Conservation (phyloP, 2,113 vertebrate species). For the Scalopus aquaticus region DNA sequence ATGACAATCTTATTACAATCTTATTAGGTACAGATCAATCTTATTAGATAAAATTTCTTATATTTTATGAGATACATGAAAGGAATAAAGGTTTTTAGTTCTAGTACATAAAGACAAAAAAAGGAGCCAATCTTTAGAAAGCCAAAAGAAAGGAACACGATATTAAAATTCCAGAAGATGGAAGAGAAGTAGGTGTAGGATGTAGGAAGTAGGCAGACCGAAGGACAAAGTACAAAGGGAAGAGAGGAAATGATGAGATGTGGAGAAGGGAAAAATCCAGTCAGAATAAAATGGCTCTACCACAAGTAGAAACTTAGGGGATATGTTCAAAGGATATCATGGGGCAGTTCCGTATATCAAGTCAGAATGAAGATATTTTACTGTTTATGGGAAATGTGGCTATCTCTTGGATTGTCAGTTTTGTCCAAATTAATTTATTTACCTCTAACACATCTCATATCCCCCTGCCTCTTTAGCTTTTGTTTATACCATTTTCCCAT, state of each 20-base stretch:
- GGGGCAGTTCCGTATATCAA: neutral
- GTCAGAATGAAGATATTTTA: neutral
- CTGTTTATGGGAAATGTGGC: neutral
- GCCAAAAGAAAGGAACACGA: constrained; percentile 12
- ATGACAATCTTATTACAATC: too few species aligned
- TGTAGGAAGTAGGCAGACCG: neutral
- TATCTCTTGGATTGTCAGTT: neutral
- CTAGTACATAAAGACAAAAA: constrained; percentile 9
- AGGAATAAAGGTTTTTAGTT: constrained; percentile 26
- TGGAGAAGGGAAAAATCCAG: constrained; percentile 3
- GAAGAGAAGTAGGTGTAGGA: constrained; percentile 25
- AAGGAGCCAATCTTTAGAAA: constrained; percentile 9
- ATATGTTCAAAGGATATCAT: constrained; percentile 17
- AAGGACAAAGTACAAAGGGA: constrained; percentile 20
- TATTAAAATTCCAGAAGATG: constrained; percentile 46
- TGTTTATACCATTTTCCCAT: constrained; percentile 14
- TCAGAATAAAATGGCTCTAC: constrained; percentile 31
- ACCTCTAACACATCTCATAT: neutral
- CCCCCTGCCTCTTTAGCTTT: neutral
- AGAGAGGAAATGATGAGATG: neutral
- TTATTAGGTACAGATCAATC: neutral
- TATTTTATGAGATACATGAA: constrained; percentile 27
- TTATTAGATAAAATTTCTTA: neutral
- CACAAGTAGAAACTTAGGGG: neutral
- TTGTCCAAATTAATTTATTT: constrained; percentile 4